Conservation (phyloP, 2,113 vertebrate genomes). For the Tragelaphus imberbis region DNA sequence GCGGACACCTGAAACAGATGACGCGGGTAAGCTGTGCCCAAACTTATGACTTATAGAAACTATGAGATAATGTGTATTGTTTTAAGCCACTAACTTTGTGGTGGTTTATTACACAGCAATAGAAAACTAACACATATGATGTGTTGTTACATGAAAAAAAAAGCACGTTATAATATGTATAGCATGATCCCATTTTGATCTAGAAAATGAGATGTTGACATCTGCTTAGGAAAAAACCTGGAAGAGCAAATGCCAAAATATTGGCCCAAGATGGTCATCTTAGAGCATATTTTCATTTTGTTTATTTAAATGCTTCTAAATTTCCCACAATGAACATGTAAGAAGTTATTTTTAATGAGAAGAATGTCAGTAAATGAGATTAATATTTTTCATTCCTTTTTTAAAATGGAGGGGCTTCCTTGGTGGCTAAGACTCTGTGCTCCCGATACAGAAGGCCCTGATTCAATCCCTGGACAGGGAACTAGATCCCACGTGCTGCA, state of each 20-base stretch:
- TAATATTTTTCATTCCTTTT: not conserved
- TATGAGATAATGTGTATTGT: not conserved
- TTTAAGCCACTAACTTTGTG: not conserved
- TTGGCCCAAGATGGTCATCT: not conserved
- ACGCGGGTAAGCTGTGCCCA: not conserved
- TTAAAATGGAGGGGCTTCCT: not conserved
- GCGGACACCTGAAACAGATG: not conserved
- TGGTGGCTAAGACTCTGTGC: not conserved
- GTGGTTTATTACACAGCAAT: not conserved
- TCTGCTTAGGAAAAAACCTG: not conserved
- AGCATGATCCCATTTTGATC: not conserved
- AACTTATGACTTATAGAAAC: not conserved
- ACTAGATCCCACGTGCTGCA: not conserved
- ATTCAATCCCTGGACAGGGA: not conserved
- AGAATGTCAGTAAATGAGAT: not conserved
- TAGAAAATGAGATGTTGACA: not conserved
- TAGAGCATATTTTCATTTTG: not conserved
- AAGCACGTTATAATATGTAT: not conserved
- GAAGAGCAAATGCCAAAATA: not conserved
- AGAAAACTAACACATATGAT: not conserved
- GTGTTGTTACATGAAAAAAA: not conserved
- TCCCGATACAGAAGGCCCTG: not conserved
- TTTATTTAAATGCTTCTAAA: not conserved
- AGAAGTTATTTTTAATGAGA: not conserved
- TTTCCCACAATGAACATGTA: not conserved